These are phyloP conservation scores for Kryptolebias ocellatus DNA, from an alignment of 2,797 vertebrate species.

Conservation along the genomic window DNA sequence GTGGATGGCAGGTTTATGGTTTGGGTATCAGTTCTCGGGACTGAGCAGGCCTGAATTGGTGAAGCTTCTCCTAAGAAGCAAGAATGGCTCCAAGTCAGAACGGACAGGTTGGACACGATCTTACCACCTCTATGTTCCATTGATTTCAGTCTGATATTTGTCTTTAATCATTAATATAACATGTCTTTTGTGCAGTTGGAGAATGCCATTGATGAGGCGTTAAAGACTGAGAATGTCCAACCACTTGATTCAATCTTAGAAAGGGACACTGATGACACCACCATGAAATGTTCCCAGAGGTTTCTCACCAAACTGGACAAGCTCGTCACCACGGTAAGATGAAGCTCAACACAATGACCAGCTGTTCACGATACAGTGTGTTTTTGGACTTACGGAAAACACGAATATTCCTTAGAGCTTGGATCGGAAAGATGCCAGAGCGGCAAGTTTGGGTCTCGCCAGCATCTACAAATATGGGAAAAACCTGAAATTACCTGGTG, in stretches of 20 bases:
- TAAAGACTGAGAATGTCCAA: constrained; percentile 81
- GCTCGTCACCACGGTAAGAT: constrained; percentile 87
- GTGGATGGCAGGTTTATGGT: not conserved
- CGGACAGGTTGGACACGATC: constrained; percentile 58
- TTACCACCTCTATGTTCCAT: not conserved
- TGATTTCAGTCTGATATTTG: not conserved
- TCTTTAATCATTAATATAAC: not conserved
- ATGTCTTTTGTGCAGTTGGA: constrained; percentile 80
- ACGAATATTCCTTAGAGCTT: constrained; percentile 81
- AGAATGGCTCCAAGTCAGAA: constrained; percentile 61
- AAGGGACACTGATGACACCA: constrained; percentile 66
- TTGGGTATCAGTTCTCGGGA: not conserved
- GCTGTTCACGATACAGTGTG: not conserved
- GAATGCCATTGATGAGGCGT: constrained; percentile 84
- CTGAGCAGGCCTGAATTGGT: not conserved
- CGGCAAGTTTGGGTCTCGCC: constrained; percentile 79
- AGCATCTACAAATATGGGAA: constrained; percentile 84
- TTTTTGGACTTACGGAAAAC: not conserved
- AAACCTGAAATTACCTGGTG: constrained; percentile 81
- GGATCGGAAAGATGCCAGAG: constrained; percentile 77
- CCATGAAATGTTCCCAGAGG: constrained; percentile 87
- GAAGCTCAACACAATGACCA: not conserved
- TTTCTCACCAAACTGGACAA: constrained; percentile 90
- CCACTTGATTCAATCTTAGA: constrained; percentile 83
- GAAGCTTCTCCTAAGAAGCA: not conserved